Evolutionary conservation across 2,113 vertebrate species (phyloP).

Genomic region (Eclectus roratus): DNA sequence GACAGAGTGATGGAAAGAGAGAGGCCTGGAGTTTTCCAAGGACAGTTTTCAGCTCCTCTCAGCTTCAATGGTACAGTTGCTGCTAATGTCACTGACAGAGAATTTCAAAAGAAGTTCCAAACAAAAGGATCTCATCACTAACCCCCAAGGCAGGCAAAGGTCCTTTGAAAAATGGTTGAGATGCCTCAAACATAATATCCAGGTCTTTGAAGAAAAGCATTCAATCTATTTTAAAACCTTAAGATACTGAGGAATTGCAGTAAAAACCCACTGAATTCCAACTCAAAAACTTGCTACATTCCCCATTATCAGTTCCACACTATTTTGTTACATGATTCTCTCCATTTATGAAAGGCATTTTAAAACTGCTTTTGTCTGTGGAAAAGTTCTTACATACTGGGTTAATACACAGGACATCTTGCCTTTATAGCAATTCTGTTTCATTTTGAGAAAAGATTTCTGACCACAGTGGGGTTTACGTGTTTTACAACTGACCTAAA

Average conservation of each 20-base stretch:
- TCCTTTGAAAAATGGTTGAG: not conserved
- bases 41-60: not conserved
- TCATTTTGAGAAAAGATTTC: not conserved
- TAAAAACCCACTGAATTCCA: not conserved
- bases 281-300: not conserved
- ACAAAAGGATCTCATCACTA: not conserved
- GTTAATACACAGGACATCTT: not conserved
- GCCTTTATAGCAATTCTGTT: not conserved
- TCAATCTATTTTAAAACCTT: not conserved
- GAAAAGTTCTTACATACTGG: not conserved
- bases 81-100: not conserved
- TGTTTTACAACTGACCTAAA: not conserved
- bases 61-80: not conserved
- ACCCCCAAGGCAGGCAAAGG: not conserved
- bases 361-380: not conserved
- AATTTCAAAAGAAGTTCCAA: not conserved
- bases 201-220: not conserved
- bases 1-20: not conserved
- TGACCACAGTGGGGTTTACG: not conserved
- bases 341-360: not conserved
- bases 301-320: rapidly evolving
- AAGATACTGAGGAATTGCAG: not conserved
- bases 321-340: not conserved
- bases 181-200: not conserved
- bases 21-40: not conserved